phyloP scores from a whole-genome alignment of 2,888 invertebrate species.

The Acanthococcus lagerstroemiae region DNA sequence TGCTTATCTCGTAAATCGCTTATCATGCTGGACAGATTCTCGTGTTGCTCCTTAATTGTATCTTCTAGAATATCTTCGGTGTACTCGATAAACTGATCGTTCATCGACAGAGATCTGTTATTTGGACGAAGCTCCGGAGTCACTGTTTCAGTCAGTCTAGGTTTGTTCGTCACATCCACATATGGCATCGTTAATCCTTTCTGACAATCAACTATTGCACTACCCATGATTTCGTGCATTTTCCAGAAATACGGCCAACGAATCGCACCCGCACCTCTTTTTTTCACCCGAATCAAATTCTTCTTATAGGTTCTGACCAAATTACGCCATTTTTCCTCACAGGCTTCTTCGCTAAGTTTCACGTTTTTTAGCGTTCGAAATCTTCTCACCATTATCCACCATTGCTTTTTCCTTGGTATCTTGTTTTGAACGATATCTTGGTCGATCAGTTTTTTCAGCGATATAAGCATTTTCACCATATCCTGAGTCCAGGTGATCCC shows the following conservation, averaged over 20 bases:
- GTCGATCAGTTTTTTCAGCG: conserved; percentile 16
- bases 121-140: too few species aligned
- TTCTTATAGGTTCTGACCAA: conserved; percentile 32
- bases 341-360: conserved; percentile 31
- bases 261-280: neutral
- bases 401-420: conserved; percentile 19
- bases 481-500: conserved; percentile 31
- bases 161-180: neutral
- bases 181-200: neutral
- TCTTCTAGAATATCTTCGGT: too few species aligned
- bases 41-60: too few species aligned
- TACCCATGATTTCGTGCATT: conserved; percentile 15
- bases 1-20: conserved; percentile 13
- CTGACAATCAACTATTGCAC: neutral
- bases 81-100: neutral
- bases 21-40: neutral
- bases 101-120: neutral
- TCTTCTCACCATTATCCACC: conserved; percentile 29
- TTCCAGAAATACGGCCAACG: conserved; percentile 19
- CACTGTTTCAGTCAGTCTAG: neutral
- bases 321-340: conserved; percentile 33
- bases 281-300: conserved; percentile 1
- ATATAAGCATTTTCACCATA: conserved; percentile 31
- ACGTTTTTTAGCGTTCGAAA: conserved; percentile 29
- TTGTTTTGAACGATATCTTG: conserved; percentile 2